A percentile compares a stretch with the other conserved stretches of the same genome.
phyloP scores from a whole-genome alignment of 2,797 vertebrate species.

The Liparis tanakae region DNA sequence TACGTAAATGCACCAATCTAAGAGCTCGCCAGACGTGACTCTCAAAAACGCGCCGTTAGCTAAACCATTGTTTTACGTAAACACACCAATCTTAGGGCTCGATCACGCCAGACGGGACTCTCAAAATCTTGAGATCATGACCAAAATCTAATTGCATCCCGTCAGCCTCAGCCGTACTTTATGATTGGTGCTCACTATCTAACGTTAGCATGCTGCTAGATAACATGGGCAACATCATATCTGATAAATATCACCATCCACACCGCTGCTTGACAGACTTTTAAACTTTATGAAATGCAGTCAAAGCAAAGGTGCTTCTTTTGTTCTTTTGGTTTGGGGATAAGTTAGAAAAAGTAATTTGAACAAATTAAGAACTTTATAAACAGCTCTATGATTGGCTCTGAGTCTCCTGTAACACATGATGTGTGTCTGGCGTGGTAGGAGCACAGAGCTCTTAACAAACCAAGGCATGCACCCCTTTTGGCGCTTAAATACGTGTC shows the following conservation, averaged over 20 bases:
- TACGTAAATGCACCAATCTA: no score
- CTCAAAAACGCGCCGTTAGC: no score
- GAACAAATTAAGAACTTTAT: background rate
- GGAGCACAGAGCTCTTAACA: conserved; percentile 29
- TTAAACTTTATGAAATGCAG: background rate
- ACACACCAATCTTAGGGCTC: no score
- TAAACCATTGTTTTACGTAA: no score
- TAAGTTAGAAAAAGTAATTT: background rate
- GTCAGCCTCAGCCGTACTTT: background rate
- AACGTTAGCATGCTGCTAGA: background rate
- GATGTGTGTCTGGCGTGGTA: conserved; percentile 14
- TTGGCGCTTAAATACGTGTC: conserved; percentile 38
- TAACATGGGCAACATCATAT: background rate
- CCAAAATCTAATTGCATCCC: background rate
- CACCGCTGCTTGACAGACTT: background rate
- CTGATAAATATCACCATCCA: no score
- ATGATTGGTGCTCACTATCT: background rate
- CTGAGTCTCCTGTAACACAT: background rate
- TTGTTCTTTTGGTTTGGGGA: background rate
- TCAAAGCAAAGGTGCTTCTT: background rate
- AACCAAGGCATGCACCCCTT: conserved; percentile 32
- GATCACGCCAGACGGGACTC: no score
- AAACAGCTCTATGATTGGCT: no score
- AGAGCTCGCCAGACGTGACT: no score
- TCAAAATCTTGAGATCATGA: background rate